These are phyloP conservation scores for Erebia epiphron DNA, from an alignment of 2,888 invertebrate species.

Conservation along the genomic window DNA sequence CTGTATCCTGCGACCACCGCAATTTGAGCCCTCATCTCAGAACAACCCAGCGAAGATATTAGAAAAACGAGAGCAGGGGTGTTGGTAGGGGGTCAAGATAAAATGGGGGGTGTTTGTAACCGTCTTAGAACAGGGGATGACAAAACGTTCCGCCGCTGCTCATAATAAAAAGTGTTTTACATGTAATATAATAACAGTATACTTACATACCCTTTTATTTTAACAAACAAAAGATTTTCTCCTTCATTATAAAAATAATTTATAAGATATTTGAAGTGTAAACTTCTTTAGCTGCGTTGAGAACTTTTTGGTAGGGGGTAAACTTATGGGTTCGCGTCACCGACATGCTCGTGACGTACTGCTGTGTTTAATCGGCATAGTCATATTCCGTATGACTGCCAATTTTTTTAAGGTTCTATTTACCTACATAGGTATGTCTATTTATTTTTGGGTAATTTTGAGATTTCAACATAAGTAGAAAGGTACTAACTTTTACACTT, in stretches of 20 bases:
- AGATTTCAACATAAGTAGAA: no score
- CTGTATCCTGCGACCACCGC: constrained; percentile 51
- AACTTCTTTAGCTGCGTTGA: no score
- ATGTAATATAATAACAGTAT: constrained; percentile 37
- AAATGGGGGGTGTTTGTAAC: constrained; percentile 51
- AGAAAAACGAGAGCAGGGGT: constrained; percentile 23
- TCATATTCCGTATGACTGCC: no score
- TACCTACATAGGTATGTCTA: background rate
- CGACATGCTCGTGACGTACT: no score
- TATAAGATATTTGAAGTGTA: no score
- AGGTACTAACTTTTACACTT: no score
- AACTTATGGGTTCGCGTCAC: no score
- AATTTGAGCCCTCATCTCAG: constrained; percentile 44
- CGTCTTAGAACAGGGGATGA: constrained; percentile 64
- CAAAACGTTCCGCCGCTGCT: constrained; percentile 48
- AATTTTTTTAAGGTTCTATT: background rate
- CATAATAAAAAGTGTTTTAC: constrained; percentile 30
- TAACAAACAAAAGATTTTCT: background rate
- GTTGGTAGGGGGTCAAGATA: constrained; percentile 43
- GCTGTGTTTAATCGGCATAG: no score
- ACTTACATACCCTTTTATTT: background rate
- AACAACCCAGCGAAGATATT: constrained; percentile 14
- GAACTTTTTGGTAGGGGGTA: no score
- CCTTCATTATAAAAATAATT: background rate
- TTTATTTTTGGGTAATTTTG: background rate